Base-by-base conservation (phyloP, 2,888 invertebrate genomes). In the Cabera pusaria region DNA sequence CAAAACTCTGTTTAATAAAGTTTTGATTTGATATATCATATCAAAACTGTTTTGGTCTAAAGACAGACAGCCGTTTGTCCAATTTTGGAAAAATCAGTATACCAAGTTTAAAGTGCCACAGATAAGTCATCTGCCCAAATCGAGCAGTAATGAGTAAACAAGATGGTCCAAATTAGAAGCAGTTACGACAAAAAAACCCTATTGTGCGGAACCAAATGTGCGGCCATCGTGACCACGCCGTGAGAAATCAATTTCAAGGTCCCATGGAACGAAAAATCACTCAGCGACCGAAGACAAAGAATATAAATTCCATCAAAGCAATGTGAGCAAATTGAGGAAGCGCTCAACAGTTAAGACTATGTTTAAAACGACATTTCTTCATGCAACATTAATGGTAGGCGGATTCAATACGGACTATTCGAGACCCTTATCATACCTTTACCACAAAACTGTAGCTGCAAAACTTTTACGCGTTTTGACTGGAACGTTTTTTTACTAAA, bases 161-260 rank as follows among this genome's bases (percentile, higher is more conserved):
- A 46, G 49, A 43, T 25, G 45, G 25, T 41, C 43, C 43, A 56
- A 59, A 59, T 57, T 54, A 37, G 51, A 44, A 27, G 49, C 40
- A 38, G 43, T 49, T 36, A 29, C 26, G 42, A 42, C 26, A 59
- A 57, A 65, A 58, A 53, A 42, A 14, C 26, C 21, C 59, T 40
- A 64, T 64, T 64, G 52, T 60, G 49, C 50, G 42, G 49, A 44
- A 27, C 48, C 41, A 52, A 53, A 56, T 51, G 56, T 39, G 49
- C 49, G 56, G 37, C 43, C 56, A 49, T 58, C 49, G 56, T 56
- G 54, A 60, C 55, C 44, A 47, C 46, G 40, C 21, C 64, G 61
- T 66, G 64, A 59, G 60, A 71, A 68, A 66, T 67, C 60, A 52
- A 61, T 64, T 62, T 55, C 59, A 68, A 69, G 62, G 64, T 44